phyloP scores from a whole-genome alignment of 2,113 vertebrate genomes.

The Pampusana beccarii region DNA sequence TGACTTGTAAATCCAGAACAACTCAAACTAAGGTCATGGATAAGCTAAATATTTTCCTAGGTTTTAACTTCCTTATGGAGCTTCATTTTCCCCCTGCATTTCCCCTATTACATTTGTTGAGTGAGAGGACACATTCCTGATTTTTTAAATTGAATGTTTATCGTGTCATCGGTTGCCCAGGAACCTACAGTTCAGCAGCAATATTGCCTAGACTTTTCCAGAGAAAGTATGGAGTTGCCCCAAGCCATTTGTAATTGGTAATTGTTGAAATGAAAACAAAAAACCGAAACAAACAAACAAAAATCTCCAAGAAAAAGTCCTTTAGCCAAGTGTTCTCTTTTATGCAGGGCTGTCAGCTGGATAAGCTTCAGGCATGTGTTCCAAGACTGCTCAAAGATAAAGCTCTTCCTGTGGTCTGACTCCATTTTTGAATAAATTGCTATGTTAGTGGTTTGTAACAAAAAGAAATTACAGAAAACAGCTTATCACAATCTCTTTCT shows the following conservation, averaged over 20 bases:
- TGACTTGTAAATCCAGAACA: neutral
- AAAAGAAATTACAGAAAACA: neutral
- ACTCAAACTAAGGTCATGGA: neutral
- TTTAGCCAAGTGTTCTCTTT: neutral
- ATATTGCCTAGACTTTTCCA: neutral
- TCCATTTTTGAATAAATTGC: neutral
- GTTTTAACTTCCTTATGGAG: neutral
- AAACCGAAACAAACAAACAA: neutral
- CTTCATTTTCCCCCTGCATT: neutral
- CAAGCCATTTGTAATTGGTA: neutral
- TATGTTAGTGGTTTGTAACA: neutral
- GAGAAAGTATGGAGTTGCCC: neutral
- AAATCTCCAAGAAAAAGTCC: neutral
- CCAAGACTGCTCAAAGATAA: constrained; percentile 1
- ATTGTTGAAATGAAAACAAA: neutral
- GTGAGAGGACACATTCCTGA: neutral
- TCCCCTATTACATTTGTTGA: neutral
- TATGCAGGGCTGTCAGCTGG: neutral
- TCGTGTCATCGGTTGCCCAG: neutral
- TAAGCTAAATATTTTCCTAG: neutral
- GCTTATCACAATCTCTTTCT: neutral
- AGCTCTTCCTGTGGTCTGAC: constrained; percentile 31
- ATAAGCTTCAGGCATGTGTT: neutral
- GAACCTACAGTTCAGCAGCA: neutral
- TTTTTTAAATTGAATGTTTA: neutral